These are phyloP conservation scores for Atlantisia rogersi DNA, from an alignment of 2,113 vertebrate genomes.

Conservation along the genomic window DNA sequence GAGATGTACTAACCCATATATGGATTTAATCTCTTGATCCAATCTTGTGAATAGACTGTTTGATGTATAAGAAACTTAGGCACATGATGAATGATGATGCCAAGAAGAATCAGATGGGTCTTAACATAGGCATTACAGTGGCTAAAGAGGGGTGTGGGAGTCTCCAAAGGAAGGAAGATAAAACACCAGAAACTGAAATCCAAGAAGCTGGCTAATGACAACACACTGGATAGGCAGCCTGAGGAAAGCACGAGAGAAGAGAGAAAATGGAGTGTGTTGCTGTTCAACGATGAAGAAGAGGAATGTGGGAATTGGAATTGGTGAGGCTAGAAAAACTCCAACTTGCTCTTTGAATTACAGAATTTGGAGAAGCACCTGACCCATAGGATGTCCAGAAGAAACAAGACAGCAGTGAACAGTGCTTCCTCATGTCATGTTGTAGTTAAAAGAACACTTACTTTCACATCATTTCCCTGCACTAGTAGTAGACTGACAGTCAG, in stretches of 20 bases:
- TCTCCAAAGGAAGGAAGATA: background rate
- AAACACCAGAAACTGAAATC: background rate
- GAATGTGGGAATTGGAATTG: background rate
- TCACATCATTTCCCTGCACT: background rate
- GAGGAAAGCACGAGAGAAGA: background rate
- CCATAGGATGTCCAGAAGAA: background rate
- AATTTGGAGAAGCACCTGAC: background rate
- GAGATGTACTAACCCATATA: background rate
- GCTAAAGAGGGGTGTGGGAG: background rate
- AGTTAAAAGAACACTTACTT: background rate
- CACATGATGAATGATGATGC: background rate
- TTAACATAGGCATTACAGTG: background rate
- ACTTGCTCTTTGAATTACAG: background rate
- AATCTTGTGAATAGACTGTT: background rate
- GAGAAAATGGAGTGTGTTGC: background rate
- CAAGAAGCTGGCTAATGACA: background rate
- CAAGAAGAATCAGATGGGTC: slow-evolving; percentile 7
- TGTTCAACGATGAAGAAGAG: background rate
- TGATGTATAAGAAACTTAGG: background rate
- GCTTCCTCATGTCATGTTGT: too few species aligned
- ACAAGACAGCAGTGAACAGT: background rate
- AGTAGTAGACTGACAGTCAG: background rate
- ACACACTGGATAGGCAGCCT: background rate
- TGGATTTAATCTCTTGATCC: background rate
- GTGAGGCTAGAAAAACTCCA: background rate